Evolutionary conservation across 2,888 invertebrate species (phyloP), one percentile per base, ranked within the genome.

Genomic region (Ommatoiulus sabulosus): DNA sequence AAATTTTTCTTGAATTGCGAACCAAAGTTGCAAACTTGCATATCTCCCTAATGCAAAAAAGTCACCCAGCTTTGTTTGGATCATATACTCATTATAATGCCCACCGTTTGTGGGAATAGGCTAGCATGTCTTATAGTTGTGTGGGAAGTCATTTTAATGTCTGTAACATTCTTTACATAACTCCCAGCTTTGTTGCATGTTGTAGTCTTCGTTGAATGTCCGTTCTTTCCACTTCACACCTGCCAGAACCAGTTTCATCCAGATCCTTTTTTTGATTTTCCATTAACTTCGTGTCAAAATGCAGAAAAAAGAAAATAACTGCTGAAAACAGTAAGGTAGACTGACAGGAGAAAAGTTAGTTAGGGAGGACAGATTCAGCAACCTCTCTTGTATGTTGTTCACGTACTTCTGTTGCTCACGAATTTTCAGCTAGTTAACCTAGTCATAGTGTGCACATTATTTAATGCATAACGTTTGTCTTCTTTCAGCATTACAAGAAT

Each of bases 211-310:
- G n/a, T 35, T 80, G 10, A 57, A 17, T 10, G 2, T n/a, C 57
- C n/a, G 3, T 1, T 20, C 80, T 80, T 1, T 35, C 80, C 35
- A 7, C 24, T 35, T 80, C 80, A 3, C 2, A 80, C 80, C 80
- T 20, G 80, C 35, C 80, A 80, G 2, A 80, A 20, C 80, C 80
- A 80, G 80, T 80, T 80, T 80, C 80, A 35, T 35, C 80, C 20
- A 35, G 80, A 24, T 3, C 20, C n/a, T 20, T n/a, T 72, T 2
- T 80, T 80, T 80, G 80, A 24, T 12, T 3, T 35, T 72, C 8
- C 72, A 24, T 72, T n/a, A 72, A 0, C 12, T 3, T 15, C 7
- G 12, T 12, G 52, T 35, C 35, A 20, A 80, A 80, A 80, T 80
- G 24, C 8, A 35, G 24, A 80, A 10, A 35, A 80, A 57, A 72